A percentile compares a stretch with the other conserved stretches of the same genome.
These are phyloP conservation scores for Acanthisitta chloris DNA, from an alignment of 2,113 vertebrate species.

Conservation along the genomic window DNA sequence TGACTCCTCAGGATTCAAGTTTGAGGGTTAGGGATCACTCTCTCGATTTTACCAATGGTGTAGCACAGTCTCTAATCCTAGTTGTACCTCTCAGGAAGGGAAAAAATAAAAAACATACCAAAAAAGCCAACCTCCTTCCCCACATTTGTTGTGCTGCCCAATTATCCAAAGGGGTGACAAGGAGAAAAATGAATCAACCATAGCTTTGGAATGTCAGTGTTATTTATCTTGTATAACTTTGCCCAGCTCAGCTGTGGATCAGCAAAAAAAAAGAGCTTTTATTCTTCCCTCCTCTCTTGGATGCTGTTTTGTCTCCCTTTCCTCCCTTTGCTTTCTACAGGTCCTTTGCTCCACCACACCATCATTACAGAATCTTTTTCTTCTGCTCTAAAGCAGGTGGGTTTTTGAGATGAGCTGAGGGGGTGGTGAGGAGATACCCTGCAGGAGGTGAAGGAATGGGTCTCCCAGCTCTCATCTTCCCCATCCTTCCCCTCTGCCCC, in stretches of 20 bases:
- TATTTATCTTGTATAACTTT: constrained; percentile 67
- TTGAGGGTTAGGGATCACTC: constrained; percentile 33
- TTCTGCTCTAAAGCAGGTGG: background rate
- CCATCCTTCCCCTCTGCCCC: background rate
- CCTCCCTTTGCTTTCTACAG: background rate
- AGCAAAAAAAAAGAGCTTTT: constrained; percentile 53
- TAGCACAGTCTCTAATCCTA: constrained; percentile 33
- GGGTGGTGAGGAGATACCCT: background rate
- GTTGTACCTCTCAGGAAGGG: background rate
- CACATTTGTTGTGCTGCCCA: constrained; percentile 49
- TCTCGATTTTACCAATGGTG: constrained; percentile 9
- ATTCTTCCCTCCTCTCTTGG: constrained; percentile 29
- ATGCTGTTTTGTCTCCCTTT: background rate
- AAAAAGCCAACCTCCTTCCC: constrained; percentile 18
- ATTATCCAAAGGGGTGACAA: constrained; percentile 66
- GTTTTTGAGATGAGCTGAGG: background rate
- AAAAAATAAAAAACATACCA: background rate
- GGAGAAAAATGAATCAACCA: constrained; percentile 61
- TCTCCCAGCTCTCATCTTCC: background rate
- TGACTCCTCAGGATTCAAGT: constrained; percentile 54
- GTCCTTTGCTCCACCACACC: background rate
- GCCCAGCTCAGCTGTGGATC: constrained; percentile 62
- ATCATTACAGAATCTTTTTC: background rate
- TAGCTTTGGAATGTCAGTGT: constrained; percentile 46
- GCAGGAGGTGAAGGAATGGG: background rate